Evolutionary conservation across 2,797 vertebrate species (phyloP).

Genomic region (Choloepus didactylus): DNA sequence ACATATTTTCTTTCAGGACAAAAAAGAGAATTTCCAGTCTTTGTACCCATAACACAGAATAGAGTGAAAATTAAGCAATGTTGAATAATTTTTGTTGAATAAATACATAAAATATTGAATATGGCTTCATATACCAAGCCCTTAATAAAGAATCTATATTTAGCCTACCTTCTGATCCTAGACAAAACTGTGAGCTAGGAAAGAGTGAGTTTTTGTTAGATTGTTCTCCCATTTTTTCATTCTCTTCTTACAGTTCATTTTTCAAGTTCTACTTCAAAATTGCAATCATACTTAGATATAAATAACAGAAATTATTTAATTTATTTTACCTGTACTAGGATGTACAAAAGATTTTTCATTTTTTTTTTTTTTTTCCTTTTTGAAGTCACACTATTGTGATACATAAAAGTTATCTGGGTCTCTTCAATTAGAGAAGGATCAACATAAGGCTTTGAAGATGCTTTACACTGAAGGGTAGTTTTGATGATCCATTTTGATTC

Average conservation of each 20-base stretch:
- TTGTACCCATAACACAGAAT: background rate
- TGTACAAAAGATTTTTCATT: background rate
- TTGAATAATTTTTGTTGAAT: background rate
- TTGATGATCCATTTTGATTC: background rate
- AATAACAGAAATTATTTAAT: background rate
- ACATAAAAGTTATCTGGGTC: background rate
- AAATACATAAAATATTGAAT: background rate
- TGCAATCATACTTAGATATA: background rate
- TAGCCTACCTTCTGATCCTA: background rate
- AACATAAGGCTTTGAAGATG: background rate
- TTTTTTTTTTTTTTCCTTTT: background rate
- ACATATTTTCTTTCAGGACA: background rate
- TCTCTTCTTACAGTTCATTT: background rate
- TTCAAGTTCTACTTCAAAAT: background rate
- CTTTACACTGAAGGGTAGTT: background rate
- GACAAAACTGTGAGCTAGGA: background rate
- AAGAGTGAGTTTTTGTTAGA: background rate
- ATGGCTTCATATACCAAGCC: no score
- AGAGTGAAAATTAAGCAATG: background rate
- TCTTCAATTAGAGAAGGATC: background rate
- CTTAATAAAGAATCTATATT: background rate
- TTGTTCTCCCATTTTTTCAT: background rate
- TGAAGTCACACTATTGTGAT: background rate
- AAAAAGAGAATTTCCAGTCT: background rate
- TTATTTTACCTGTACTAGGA: background rate